Evolutionary conservation across 2,797 vertebrate genomes (phyloP), one percentile per base, ranked within the genome.

Genomic region (Cossypha dichroa): DNA sequence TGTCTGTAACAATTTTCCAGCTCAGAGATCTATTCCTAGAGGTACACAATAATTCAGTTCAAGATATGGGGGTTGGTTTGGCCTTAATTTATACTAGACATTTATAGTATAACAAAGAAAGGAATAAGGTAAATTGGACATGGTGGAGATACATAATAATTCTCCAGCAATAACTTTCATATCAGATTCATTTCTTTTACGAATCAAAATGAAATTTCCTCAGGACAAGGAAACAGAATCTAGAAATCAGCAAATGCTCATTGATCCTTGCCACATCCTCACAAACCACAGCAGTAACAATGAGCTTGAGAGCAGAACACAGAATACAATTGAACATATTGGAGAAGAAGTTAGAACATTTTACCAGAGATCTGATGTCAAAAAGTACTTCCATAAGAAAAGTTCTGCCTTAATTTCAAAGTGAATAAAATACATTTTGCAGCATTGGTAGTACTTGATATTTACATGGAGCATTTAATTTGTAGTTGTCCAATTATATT

Each of bases 141-240:
- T 25, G 9, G 9, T 58, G 2, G 8, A 45, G 3, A 23, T 33
- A 10, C 1, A 7, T 36, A 74, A 48, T 43, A 77, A 68, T 66
- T 75, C 10, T 58, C 23, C 36, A 63, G 43, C 8, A 48, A 7
- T 43, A 78, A 40, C 11, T 52, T 69, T 60, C 0, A 0, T 58
- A 33, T 36, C 28, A 73, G 31, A 55, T 59, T 88, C 5, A 45
- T 68, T 78, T 28, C 9, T 40, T 76, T 87, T 34, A 66, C 76
- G 15, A 86, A 64, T 88, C 34, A 64, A 83, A 83, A 20, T n/a
- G n/a, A 68, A n/a, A 78, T 49, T 72, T 86, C 43, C 25, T 75
- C 7, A 46, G 28, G 15, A 26, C 2, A 5, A 54, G 41, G 23
- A 40, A 62, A 68, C 68, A 75, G 45, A 79, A 85, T 23, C 46